phyloP scores from a whole-genome alignment of 2,888 invertebrate species.

The Myathropa florea region DNA sequence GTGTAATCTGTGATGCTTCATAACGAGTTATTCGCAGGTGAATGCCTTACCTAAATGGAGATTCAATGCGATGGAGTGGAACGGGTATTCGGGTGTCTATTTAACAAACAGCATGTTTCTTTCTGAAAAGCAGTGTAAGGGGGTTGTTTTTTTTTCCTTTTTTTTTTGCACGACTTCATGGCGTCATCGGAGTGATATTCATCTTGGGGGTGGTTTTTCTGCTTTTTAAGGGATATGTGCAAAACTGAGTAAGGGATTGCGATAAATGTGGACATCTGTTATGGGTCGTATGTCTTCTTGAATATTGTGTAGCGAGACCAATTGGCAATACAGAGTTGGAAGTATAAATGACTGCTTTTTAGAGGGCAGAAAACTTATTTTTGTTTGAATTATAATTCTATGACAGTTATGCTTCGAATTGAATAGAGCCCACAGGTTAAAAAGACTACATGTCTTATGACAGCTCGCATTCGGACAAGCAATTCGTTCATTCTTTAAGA shows the following conservation, averaged over 20 bases:
- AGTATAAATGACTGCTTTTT: neutral
- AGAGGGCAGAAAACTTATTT: too few relatives aligned
- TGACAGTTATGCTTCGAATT: too few relatives aligned
- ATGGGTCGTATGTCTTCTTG: neutral
- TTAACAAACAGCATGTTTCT: conserved; percentile 14
- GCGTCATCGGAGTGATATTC: neutral
- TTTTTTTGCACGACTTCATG: neutral
- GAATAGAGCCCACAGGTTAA: too few relatives aligned
- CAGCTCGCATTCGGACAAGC: too few relatives aligned
- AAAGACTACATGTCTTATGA: too few relatives aligned
- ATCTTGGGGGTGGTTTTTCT: neutral
- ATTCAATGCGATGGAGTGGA: conserved; percentile 10
- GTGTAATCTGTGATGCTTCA: conserved; percentile 26
- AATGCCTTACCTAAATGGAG: conserved; percentile 31
- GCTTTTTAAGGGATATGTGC: neutral
- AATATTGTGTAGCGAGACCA: neutral
- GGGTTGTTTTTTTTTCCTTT: neutral
- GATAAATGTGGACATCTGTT: neutral
- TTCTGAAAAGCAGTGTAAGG: neutral
- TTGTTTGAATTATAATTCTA: too few relatives aligned
- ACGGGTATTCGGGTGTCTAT: neutral
- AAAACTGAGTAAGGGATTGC: too few relatives aligned
- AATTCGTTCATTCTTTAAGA: too few relatives aligned
- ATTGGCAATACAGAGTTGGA: neutral
- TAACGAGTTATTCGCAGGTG: conserved; percentile 25